phyloP scores from a whole-genome alignment of 2,113 vertebrate genomes.

The Procapra przewalskii region DNA sequence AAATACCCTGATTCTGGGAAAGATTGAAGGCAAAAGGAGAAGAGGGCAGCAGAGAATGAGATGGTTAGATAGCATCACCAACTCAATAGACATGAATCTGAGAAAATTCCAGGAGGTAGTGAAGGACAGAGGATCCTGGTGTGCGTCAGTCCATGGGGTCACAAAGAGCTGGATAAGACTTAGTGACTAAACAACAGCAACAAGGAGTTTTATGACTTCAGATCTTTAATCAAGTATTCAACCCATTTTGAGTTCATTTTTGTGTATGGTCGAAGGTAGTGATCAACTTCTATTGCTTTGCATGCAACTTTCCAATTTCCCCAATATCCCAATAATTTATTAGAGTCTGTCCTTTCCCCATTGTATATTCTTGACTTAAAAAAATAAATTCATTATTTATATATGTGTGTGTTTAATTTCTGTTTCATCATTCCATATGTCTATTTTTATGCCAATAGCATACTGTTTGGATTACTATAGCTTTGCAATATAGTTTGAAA shows the following conservation, averaged over 20 bases:
- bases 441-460: neutral
- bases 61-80: neutral
- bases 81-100: neutral
- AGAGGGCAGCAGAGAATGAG: neutral
- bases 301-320: neutral
- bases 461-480: neutral
- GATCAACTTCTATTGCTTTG: neutral
- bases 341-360: neutral
- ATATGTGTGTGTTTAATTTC: neutral
- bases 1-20: neutral
- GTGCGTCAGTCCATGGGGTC: neutral
- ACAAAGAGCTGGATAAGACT: neutral
- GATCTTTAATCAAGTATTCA: neutral
- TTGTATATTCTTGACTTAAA: neutral
- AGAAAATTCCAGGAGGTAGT: neutral
- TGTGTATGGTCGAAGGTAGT: neutral
- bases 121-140: neutral
- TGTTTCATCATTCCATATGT: neutral
- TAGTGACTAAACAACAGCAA: rapidly evolving
- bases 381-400: neutral
- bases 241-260: neutral
- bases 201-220: neutral
- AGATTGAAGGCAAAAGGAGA: neutral
- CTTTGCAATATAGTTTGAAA: neutral
- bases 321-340: neutral